These are phyloP conservation scores for Schizothorax lantsangensis DNA, from an alignment of 2,797 vertebrate genomes.

Conservation along the genomic window DNA sequence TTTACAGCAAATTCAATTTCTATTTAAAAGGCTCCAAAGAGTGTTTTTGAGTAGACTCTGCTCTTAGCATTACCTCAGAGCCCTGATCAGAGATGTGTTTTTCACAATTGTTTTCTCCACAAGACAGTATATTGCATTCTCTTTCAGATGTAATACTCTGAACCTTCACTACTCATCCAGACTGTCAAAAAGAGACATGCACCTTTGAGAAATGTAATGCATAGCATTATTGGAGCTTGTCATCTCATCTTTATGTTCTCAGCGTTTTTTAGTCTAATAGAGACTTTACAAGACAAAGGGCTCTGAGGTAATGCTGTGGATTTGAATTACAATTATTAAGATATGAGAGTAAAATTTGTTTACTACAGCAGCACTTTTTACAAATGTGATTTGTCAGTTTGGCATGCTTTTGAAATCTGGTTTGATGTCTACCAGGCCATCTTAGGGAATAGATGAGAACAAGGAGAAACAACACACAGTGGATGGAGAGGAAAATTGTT, in stretches of 20 bases:
- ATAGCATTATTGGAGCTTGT: conserved; percentile 6
- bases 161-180: background rate
- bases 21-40: conserved; percentile 31
- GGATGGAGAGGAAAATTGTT: background rate
- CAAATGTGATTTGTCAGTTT: conserved; percentile 14
- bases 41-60: background rate
- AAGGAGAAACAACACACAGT: background rate
- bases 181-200: conserved; percentile 34
- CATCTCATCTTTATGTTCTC: conserved; percentile 26
- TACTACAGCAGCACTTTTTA: background rate
- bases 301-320: conserved; percentile 2
- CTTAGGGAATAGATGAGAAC: background rate
- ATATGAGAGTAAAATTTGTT: background rate
- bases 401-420: background rate
- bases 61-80: conserved; percentile 16
- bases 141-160: conserved; percentile 19
- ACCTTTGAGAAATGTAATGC: background rate
- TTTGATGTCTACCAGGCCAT: conserved; percentile 2
- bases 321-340: conserved; percentile 39
- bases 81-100: conserved; percentile 23
- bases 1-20: conserved; percentile 16
- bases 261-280: background rate
- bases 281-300: conserved; percentile 29
- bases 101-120: conserved; percentile 25
- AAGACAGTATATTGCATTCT: conserved; percentile 27